phyloP scores from a whole-genome alignment of 2,797 vertebrate genomes.

The Lycodopsis pacificus region DNA sequence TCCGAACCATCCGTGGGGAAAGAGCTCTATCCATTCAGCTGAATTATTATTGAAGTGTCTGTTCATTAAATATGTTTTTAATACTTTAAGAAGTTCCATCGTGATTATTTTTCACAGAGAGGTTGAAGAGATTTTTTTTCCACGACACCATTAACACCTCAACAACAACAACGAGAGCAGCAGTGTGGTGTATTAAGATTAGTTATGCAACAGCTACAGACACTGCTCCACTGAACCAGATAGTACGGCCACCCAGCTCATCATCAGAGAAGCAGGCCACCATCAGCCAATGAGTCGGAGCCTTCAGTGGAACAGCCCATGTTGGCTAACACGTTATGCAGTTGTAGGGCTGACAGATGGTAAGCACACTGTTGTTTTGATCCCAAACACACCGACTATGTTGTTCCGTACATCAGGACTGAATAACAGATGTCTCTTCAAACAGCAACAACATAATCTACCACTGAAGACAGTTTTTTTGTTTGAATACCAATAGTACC shows the following conservation, averaged over 20 bases:
- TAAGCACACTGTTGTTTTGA: not conserved
- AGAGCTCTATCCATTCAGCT: too few relatives aligned
- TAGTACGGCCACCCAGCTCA: not conserved
- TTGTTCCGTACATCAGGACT: slow-evolving; percentile 4
- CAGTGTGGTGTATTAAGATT: not conserved
- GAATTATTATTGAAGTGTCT: too few relatives aligned
- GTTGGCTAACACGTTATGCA: not conserved
- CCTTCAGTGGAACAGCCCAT: too few relatives aligned
- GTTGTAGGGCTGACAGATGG: slow-evolving; percentile 9
- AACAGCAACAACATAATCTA: not conserved
- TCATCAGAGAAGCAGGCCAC: not conserved
- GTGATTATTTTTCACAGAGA: too few relatives aligned
- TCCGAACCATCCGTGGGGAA: too few relatives aligned
- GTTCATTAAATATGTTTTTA: too few relatives aligned
- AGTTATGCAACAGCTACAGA: slow-evolving; percentile 28
- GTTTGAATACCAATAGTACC: too few relatives aligned
- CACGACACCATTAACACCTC: not conserved
- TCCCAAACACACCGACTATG: not conserved
- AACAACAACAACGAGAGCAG: not conserved
- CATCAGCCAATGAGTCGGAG: not conserved
- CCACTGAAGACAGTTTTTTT: not conserved
- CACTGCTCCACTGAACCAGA: slow-evolving; percentile 21
- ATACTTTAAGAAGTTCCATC: too few relatives aligned
- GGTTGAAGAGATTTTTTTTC: too few relatives aligned
- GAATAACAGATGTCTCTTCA: slow-evolving; percentile 17